Evolutionary conservation across 2,113 vertebrate genomes (phyloP).

Genomic region (Oncorhynchus nerka): DNA sequence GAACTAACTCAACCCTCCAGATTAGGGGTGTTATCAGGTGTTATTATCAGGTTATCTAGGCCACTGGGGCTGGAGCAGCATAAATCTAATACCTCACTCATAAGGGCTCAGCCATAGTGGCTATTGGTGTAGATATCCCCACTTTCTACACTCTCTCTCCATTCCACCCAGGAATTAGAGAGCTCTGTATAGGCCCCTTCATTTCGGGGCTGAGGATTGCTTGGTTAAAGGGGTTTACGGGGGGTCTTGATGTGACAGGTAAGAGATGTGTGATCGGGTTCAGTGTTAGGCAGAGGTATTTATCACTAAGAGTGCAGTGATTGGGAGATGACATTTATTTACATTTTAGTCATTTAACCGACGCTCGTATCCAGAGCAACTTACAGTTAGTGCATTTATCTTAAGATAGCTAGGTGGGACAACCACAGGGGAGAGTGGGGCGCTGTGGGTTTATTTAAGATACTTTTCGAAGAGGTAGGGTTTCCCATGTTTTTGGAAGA

Average conservation of each 20-base stretch:
- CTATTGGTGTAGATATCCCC: neutral
- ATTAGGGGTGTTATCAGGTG: constrained; percentile 18
- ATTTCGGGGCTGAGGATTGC: neutral
- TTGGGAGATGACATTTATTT: neutral
- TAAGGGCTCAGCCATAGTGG: constrained; percentile 7
- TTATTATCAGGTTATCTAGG: constrained; percentile 45
- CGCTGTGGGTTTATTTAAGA: too few species aligned
- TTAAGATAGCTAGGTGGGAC: too few species aligned
- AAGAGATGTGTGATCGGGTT: neutral
- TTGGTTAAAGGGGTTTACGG: neutral
- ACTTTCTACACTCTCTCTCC: neutral
- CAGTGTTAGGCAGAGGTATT: neutral
- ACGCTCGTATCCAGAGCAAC: too few species aligned
- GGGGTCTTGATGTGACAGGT: neutral
- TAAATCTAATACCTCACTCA: constrained; percentile 16
- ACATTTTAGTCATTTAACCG: too few species aligned
- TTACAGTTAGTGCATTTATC: too few species aligned
- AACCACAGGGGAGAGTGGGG: too few species aligned
- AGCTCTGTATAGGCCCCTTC: neutral
- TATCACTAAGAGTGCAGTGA: neutral
- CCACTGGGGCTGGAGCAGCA: constrained; percentile 12
- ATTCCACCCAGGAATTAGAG: neutral
- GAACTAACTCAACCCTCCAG: neutral
- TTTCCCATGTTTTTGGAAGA: too few species aligned
- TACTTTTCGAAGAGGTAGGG: too few species aligned